Conservation (phyloP, 2,888 invertebrate genomes). For the Pocota personata region DNA sequence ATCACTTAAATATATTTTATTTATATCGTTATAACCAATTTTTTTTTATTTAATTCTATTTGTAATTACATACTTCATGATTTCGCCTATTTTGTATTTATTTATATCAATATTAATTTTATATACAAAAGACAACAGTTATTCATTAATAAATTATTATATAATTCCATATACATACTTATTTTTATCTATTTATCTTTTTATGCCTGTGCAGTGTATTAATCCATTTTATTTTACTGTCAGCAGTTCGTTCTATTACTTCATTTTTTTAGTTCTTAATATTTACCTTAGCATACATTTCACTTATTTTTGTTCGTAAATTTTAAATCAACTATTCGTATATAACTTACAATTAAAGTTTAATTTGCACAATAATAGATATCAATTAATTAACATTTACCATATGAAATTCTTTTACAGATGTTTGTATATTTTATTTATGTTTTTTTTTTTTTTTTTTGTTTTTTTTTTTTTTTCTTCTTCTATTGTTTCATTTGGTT, state of each 20-base stretch:
- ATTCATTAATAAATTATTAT: slow-evolving; percentile 46
- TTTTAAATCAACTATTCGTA: slow-evolving; percentile 28
- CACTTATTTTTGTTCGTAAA: background rate
- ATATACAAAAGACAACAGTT: slow-evolving; percentile 69
- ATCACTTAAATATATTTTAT: slow-evolving; percentile 60
- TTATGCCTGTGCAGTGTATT: background rate
- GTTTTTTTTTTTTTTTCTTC: background rate
- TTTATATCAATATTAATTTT: slow-evolving; percentile 33
- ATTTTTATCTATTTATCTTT: slow-evolving; percentile 25
- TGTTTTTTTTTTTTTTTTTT: slow-evolving; percentile 1
- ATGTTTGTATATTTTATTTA: slow-evolving; percentile 34
- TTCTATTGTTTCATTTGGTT: slow-evolving; percentile 7
- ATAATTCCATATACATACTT: slow-evolving; percentile 54
- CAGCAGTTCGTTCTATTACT: background rate
- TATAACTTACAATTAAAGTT: slow-evolving; percentile 32
- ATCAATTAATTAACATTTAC: slow-evolving; percentile 63
- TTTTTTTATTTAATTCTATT: slow-evolving; percentile 19
- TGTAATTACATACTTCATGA: slow-evolving; percentile 64
- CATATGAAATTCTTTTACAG: slow-evolving; percentile 66
- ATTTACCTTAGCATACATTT: slow-evolving; percentile 22
- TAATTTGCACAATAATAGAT: slow-evolving; percentile 57
- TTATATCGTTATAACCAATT: slow-evolving; percentile 48
- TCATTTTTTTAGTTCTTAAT: slow-evolving; percentile 6
- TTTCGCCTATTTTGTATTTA: slow-evolving; percentile 41
- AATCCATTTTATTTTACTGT: slow-evolving; percentile 16